Conservation (phyloP, 2,113 vertebrate genomes). For the Dolichotis patagonum region DNA sequence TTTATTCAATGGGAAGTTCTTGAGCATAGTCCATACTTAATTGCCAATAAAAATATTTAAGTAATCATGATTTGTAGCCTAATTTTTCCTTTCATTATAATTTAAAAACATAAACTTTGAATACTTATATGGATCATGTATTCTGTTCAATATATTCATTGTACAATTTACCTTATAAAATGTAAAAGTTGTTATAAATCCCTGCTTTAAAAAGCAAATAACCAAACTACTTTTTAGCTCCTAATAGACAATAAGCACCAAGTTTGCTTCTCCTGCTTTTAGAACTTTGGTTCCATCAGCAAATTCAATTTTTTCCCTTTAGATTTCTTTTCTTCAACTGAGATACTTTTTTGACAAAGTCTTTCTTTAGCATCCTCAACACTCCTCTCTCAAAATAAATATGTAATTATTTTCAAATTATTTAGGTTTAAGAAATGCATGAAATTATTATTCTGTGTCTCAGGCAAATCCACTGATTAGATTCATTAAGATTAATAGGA, state of each 20-base stretch:
- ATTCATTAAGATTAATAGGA: not conserved
- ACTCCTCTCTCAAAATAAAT: not conserved
- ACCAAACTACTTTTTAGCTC: not conserved
- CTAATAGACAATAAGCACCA: not conserved
- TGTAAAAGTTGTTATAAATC: not conserved
- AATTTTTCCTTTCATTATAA: not conserved
- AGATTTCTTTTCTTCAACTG: not conserved
- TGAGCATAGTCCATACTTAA: not conserved
- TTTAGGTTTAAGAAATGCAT: not conserved
- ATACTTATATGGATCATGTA: not conserved
- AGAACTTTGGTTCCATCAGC: not conserved
- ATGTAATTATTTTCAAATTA: slow-evolving; percentile 34
- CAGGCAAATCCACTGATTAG: not conserved
- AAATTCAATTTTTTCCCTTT: not conserved
- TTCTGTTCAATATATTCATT: not conserved
- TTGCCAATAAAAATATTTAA: not conserved
- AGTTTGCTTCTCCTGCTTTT: not conserved
- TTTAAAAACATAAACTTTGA: not conserved
- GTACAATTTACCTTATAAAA: not conserved
- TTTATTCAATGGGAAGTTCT: not conserved
- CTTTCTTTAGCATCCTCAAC: not conserved
- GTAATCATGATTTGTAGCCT: not conserved
- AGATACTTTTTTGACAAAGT: not conserved
- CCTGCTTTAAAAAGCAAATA: not conserved
- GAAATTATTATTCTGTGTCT: not conserved